Conservation (phyloP, 2,113 vertebrate genomes). For the chimpanzee (Pan troglodytes) region NHGRI_mPanTro3-v2.1_pri NC_072410.2:38265001-38265500, state of each 20-base stretch:
- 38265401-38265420: not conserved
- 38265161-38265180: not conserved
- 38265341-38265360: not conserved
- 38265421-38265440: not conserved
- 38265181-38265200: not conserved
- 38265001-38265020: not conserved
- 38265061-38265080: not conserved
- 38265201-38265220: not conserved
- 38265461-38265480: not conserved
- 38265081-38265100: not conserved
- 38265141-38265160: not conserved
- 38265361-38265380: not conserved
- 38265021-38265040: not conserved
- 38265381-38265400: not conserved
- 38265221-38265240: not conserved
- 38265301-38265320: not conserved
- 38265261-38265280: not conserved
- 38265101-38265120: not conserved
- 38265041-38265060: not conserved
- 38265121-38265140: not conserved
- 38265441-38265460: not conserved
- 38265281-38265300: not conserved
- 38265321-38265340: not conserved
- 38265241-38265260: not conserved
- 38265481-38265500: not conserved